Evolutionary conservation across 2,888 invertebrate genomes (phyloP), one percentile per base, ranked within the genome.

Genomic region (Isotomurus palustris): DNA sequence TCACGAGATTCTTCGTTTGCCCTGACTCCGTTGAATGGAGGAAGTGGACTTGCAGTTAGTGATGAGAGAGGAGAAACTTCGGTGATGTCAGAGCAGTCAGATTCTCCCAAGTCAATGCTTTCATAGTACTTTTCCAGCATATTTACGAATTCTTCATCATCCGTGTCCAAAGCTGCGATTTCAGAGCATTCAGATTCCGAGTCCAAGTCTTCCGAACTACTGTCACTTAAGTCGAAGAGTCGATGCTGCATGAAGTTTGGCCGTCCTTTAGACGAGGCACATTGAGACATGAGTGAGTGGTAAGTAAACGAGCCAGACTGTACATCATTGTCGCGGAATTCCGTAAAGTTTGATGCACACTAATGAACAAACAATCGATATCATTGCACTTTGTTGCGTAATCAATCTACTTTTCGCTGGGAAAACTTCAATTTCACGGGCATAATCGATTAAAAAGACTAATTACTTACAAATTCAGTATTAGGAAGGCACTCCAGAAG

Each of bases 31-130:
- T 24, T 43, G 10, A 32, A 35, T 8, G 32, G 36, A n/a, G 59
- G 63, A 2, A 57, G 44, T 2, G 66, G 63, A 40, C 63, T 64
- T 10, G 58, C 54, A 12, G 63, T 47, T 2, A 64, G 22, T 2
- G 63, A 63, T 12, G 61, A 62, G 44, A 66, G 48, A 28, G 66
- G 66, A 32, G 60, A 60, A 19, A 66, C 63, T 28, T 66, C 66
- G n/a, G 66, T 66, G 29, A 66, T 45, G 29, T 66, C 66, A 12
- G 66, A 66, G 29, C 51, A 58, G 28, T 66, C 66, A 4, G 61
- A 59, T 2, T 59, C 60, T 27, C 47, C 56, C 3, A 45, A 36
- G 25, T 61, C 61, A 29, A 63, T 45, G 40, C 56, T 56, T 19
- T 63, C 63, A 44, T 54, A 59, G 43, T 66, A 66, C 21, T 64